Percentiles rank a stretch among this genome's conserved stretches.
phyloP scores from a whole-genome alignment of 2,888 invertebrate genomes.

The Stratiomys singularior region DNA sequence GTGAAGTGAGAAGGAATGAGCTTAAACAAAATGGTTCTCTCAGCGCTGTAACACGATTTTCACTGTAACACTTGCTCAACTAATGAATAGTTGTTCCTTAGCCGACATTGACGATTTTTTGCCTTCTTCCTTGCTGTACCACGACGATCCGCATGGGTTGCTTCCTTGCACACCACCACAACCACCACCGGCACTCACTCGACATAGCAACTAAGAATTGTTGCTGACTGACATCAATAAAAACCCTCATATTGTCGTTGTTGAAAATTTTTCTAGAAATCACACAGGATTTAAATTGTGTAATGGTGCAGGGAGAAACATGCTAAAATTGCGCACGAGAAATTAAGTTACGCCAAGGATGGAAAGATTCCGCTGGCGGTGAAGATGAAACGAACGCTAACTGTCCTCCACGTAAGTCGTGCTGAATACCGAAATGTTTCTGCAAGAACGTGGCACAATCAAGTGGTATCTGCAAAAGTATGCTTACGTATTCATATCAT shows the following conservation, averaged over 20 bases:
- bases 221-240: not conserved
- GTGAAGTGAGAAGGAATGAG: not conserved
- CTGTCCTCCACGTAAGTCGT: too few relatives aligned
- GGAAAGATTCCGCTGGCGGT: not conserved
- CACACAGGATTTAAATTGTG: not conserved
- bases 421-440: too few relatives aligned
- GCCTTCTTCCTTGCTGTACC: not conserved
- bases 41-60: slow-evolving; percentile 13
- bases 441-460: too few relatives aligned
- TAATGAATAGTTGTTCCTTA: slow-evolving; percentile 17
- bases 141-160: not conserved
- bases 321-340: not conserved
- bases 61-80: slow-evolving; percentile 1
- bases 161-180: not conserved
- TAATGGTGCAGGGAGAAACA: not conserved
- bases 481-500: not conserved
- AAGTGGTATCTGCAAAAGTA: not conserved
- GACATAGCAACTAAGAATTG: not conserved
- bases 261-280: not conserved
- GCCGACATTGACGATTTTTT: not conserved
- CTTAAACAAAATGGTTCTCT: not conserved
- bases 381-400: not conserved
- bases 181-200: too few relatives aligned
- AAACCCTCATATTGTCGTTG: slow-evolving; percentile 6
- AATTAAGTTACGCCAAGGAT: not conserved